A percentile compares a stretch with the other conserved stretches of the same genome.
Evolutionary conservation across 1,140 invertebrate genomes (phyloP).

Genomic region (Procambarus clarkii): DNA sequence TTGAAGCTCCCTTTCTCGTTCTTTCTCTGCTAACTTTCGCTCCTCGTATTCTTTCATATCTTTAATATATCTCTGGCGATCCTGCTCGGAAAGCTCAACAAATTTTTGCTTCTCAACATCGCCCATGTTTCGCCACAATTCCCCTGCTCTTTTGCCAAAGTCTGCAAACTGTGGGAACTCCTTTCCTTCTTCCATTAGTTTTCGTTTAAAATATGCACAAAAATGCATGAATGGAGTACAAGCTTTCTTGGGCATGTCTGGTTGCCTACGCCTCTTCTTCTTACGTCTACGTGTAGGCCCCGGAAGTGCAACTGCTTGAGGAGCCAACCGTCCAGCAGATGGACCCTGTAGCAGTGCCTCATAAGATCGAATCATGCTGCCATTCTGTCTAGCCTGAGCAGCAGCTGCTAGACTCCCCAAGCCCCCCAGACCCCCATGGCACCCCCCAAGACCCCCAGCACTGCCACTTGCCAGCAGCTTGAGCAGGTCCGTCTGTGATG

Average conservation of each 20-base stretch:
- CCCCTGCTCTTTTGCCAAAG: slow-evolving; percentile 72
- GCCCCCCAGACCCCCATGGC: slow-evolving; percentile 68
- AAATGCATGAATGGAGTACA: slow-evolving; percentile 73
- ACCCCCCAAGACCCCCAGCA: slow-evolving; percentile 64
- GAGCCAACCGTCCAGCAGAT: slow-evolving; percentile 62
- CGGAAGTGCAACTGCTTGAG: slow-evolving; percentile 69
- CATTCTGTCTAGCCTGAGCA: slow-evolving; percentile 72
- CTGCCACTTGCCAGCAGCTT: slow-evolving; percentile 70
- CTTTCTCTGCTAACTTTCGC: slow-evolving; percentile 71
- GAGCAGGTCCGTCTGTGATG: slow-evolving; percentile 72
- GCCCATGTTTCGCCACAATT: slow-evolving; percentile 72
- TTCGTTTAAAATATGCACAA: slow-evolving; percentile 72
- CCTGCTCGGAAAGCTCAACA: slow-evolving; percentile 72
- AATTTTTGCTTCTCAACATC: slow-evolving; percentile 71
- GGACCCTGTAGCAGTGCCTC: slow-evolving; percentile 71
- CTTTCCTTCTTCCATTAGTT: slow-evolving; percentile 72
- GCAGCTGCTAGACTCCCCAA: slow-evolving; percentile 68
- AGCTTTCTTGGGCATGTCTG: slow-evolving; percentile 72
- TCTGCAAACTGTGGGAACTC: slow-evolving; percentile 73
- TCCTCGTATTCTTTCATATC: slow-evolving; percentile 73
- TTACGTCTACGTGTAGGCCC: slow-evolving; percentile 72
- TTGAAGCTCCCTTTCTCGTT: slow-evolving; percentile 70
- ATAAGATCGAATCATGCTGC: slow-evolving; percentile 70
- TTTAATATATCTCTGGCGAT: slow-evolving; percentile 71
- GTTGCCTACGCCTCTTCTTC: slow-evolving; percentile 73